Percentiles rank a stretch among this genome's conserved stretches.
Conservation (phyloP, 2,113 vertebrate genomes). For the Callospermophilus lateralis region DNA sequence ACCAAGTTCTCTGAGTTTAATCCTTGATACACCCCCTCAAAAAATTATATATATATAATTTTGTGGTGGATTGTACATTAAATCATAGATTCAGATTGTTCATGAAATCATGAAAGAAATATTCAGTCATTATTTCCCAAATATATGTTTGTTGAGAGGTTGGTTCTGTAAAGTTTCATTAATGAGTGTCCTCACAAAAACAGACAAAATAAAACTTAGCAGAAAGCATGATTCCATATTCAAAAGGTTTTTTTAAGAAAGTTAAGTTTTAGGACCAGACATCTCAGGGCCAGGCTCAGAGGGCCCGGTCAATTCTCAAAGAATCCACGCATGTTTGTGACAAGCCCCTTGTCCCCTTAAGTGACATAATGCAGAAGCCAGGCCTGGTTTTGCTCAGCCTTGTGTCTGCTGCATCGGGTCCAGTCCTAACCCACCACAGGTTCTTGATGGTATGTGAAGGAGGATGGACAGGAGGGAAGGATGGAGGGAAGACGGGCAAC, state of each 20-base stretch:
- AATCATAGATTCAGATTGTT: not conserved
- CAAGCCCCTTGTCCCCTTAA: not conserved
- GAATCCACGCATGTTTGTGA: not conserved
- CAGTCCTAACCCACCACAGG: not conserved
- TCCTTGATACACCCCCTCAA: not conserved
- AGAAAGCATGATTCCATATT: not conserved
- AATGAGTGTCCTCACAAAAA: not conserved
- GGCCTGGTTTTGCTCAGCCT: not conserved
- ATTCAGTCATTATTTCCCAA: not conserved
- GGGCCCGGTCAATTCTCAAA: not conserved
- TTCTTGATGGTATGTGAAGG: not conserved
- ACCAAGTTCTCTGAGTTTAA: not conserved
- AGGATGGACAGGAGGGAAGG: rapidly evolving
- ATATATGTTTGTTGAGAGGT: not conserved
- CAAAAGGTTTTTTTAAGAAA: not conserved
- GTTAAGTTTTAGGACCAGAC: not conserved
- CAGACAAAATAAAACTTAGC: not conserved
- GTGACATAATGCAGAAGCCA: not conserved
- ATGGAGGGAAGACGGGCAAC: not conserved
- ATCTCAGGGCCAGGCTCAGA: not conserved
- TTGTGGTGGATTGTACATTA: not conserved
- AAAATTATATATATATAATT: not conserved
- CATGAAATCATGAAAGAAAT: not conserved
- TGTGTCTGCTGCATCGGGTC: not conserved
- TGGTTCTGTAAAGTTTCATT: not conserved